These are phyloP conservation scores for Pyrocephalus nanus DNA, from an alignment of 2,797 vertebrate genomes.

Conservation along the genomic window DNA sequence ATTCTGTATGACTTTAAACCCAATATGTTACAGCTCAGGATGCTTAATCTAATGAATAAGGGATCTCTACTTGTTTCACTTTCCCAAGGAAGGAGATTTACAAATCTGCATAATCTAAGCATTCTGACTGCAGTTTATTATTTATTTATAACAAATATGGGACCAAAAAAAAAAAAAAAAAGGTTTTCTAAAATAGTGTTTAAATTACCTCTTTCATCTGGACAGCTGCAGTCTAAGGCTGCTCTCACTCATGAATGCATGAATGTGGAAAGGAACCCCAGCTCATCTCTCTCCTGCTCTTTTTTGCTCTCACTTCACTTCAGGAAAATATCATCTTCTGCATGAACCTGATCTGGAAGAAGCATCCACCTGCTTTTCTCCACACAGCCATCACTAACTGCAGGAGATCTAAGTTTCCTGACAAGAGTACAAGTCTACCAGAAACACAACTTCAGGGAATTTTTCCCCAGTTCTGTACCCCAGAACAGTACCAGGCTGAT, in stretches of 20 bases:
- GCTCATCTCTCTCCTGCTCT: not conserved
- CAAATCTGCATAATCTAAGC: not conserved
- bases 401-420: not conserved
- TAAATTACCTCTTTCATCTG: not conserved
- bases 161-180: not conserved
- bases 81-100: conserved; percentile 17
- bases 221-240: not conserved
- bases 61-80: conserved; percentile 11
- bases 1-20: not conserved
- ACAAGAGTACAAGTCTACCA: not conserved
- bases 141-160: conserved; percentile 5
- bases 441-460: not conserved
- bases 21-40: not conserved
- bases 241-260: not conserved
- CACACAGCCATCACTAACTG: not conserved
- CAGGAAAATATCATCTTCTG: not conserved
- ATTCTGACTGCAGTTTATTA: not conserved
- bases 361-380: not conserved
- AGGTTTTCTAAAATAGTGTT: not conserved
- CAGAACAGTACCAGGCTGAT: not conserved
- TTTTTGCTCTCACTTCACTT: not conserved
- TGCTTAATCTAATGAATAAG: conserved; percentile 17
- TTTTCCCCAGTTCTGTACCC: not conserved
- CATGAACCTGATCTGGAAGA: not conserved
- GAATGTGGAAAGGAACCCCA: not conserved